Evolutionary conservation across 1,140 invertebrate species (phyloP), one percentile per base, ranked within the genome.

Genomic region (Papilio dardanus): DNA sequence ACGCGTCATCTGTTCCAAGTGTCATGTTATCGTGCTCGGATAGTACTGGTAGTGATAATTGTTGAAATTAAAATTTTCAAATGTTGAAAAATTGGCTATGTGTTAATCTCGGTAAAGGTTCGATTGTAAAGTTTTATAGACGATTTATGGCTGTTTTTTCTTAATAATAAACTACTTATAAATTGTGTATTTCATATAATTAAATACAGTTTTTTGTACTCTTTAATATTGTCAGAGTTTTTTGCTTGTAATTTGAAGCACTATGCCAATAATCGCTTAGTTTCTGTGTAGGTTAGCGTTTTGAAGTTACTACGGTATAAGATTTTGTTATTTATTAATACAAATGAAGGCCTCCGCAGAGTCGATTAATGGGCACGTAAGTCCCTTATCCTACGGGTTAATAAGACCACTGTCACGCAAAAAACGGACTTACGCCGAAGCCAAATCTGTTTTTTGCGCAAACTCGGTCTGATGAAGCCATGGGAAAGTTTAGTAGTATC

Each of bases 311-410:
- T 83, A 81, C 46, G 76, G 79, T 86, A 77, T 91, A 90, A 88
- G 87, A 77, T 89, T 91, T 91, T 91, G 88, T 91, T 91, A 91
- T 91, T 91, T 91, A 91, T 91, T 91, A 89, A 85, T 86, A 88
- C 80, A 81, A 85, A 84, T 79, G 86, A 88, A 88, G 87, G 88
- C 83, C 88, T 81, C 71, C 66, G 79, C 71, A 78, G 82, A 86
- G 79, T 79, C 79, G 35, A 12, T 86, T 81, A 86, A 84, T 86
- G 3, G 16, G 7, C 19, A 16, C n/a, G 19, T 46, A 1, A 46
- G 42, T 46, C 16, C 5, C 1, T 46, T 46, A n/a, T n/a, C n/a
- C n/a, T n/a, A n/a, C n/a, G n/a, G n/a, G n/a, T n/a, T n/a, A n/a
- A n/a, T n/a, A n/a, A n/a, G n/a, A n/a, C n/a, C n/a, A n/a, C n/a